phyloP scores from a whole-genome alignment of 2,888 invertebrate genomes.

The Argyra leucocephala region DNA sequence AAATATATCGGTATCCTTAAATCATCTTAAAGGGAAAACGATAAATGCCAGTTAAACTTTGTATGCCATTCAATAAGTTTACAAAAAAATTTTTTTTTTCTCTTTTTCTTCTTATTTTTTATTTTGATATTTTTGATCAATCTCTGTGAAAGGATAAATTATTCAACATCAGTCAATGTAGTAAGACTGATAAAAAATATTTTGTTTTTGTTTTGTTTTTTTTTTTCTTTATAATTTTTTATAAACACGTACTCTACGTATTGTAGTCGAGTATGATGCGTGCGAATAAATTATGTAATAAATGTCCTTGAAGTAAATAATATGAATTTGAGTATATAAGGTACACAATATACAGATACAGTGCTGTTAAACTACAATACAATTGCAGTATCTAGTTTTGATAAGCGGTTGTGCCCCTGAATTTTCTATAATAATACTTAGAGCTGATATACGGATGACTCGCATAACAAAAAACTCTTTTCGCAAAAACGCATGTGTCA shows the following conservation, averaged over 20 bases:
- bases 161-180: constrained; percentile 6
- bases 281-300: background rate
- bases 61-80: constrained; percentile 3
- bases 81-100: background rate
- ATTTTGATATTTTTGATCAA: background rate
- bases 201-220: background rate
- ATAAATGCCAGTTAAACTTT: constrained; percentile 3
- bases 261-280: background rate
- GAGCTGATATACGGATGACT: too few species aligned
- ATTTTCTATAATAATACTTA: too few species aligned
- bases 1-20: background rate
- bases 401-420: too few species aligned
- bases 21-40: background rate
- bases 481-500: too few species aligned
- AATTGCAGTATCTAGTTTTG: too few species aligned
- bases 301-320: background rate
- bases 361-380: too few species aligned
- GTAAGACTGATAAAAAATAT: background rate
- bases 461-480: too few species aligned
- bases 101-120: too few species aligned
- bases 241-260: background rate
- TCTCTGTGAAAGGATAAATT: background rate
- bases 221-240: background rate
- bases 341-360: too few species aligned
- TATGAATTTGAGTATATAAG: background rate